phyloP scores from a whole-genome alignment of 2,888 invertebrate genomes.

The Drosophila bunnanda region DNA sequence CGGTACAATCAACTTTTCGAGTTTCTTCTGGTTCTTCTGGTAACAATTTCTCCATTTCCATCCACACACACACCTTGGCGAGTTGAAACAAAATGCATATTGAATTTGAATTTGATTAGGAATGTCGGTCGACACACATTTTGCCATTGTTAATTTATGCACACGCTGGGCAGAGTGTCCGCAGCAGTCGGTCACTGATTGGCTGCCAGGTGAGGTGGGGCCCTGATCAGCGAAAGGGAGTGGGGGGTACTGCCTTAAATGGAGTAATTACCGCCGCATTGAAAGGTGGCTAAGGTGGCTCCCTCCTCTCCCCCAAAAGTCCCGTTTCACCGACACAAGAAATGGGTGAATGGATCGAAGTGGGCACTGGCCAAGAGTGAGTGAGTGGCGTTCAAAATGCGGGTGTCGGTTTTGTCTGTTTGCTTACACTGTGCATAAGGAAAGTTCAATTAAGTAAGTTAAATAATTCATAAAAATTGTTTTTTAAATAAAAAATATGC shows the following conservation, averaged over 20 bases:
- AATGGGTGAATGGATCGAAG: constrained; percentile 68
- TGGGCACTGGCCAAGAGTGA: constrained; percentile 47
- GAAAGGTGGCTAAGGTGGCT: constrained; percentile 34
- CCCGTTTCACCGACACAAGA: constrained; percentile 49
- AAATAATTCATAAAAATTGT: too few relatives aligned
- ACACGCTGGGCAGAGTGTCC: constrained; percentile 31
- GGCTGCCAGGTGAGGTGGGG: constrained; percentile 15
- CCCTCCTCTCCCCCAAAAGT: not conserved
- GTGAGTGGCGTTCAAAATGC: constrained; percentile 53
- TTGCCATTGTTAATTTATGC: constrained; percentile 60
- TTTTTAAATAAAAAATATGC: too few relatives aligned
- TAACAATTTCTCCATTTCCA: not conserved
- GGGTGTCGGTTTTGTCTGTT: constrained; percentile 34
- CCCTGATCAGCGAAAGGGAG: constrained; percentile 4
- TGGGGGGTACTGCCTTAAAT: constrained; percentile 43
- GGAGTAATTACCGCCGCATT: constrained; percentile 70
- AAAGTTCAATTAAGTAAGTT: not conserved
- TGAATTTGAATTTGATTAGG: constrained; percentile 65
- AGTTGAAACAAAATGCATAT: constrained; percentile 51
- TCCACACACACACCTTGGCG: constrained; percentile 15
- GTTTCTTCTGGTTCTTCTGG: constrained; percentile 14
- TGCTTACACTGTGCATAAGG: constrained; percentile 5
- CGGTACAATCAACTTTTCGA: constrained; percentile 37
- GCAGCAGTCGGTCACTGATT: constrained; percentile 43
- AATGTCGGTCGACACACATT: constrained; percentile 46